phyloP scores from a whole-genome alignment of 1,140 invertebrate genomes.

The Sinonovacula constricta region DNA sequence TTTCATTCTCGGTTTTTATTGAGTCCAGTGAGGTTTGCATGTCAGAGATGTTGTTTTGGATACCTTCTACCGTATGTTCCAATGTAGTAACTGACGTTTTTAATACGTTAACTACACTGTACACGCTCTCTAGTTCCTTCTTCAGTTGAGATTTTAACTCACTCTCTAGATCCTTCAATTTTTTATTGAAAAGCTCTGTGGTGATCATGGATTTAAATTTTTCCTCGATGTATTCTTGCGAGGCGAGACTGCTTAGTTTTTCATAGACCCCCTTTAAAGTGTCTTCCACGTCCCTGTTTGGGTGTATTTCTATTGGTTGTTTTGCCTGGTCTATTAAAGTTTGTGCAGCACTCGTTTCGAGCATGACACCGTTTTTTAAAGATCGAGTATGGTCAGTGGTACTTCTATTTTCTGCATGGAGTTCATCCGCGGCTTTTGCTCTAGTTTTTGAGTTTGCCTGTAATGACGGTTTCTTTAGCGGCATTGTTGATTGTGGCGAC shows the following conservation, averaged over 20 bases:
- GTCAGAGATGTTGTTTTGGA: slow-evolving; percentile 9
- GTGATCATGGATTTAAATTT: no score
- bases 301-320: no score
- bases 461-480: no score
- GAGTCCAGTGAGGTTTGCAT: background rate
- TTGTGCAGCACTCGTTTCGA: no score
- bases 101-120: background rate
- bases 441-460: no score
- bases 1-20: background rate
- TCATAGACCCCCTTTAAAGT: background rate
- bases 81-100: background rate
- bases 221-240: slow-evolving; percentile 10
- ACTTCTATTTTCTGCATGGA: no score
- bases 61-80: background rate
- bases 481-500: no score
- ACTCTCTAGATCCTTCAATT: background rate
- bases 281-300: no score
- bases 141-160: background rate
- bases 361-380: no score
- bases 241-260: background rate
- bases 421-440: no score
- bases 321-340: no score
- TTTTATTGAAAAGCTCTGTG: background rate
- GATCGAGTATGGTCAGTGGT: no score
- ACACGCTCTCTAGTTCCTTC: background rate